Base-by-base conservation (phyloP, 2,113 vertebrate species). In the Rhea americana region DNA sequence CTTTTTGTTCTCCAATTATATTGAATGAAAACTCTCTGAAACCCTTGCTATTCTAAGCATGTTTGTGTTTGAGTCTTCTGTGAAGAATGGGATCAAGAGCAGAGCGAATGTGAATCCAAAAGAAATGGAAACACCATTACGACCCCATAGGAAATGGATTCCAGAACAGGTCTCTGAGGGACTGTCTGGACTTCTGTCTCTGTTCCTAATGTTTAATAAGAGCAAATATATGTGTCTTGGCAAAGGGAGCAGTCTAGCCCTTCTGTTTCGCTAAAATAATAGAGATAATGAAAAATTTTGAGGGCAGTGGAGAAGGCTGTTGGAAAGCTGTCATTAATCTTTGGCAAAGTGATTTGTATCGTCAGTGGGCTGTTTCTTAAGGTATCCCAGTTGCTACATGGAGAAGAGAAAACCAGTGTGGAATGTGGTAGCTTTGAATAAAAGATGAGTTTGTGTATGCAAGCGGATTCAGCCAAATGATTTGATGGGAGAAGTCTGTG, bases 191-290 rank as follows among this genome's bases (percentile, higher is more conserved):
- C 8, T 24, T 71, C 6, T 71, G 6, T 82, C 6, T 91, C 4
- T 74, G 37, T 82, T 63, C 7, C 32, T 62, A 5, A 11, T 32
- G 48, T 4, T 18, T 81, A 66, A 32, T 37, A 56, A 28, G 26
- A 79, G 30, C 71, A 91, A 89, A 87, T 22, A 2, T 6, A 6
- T 48, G 41, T 13, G 4, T 30, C 43, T 75, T 71, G 8, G 15
- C 9, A 63, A 84, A 47, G 13, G 21, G 81, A 84, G 30, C 5
- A 22, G 4, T 35, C 45, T 1, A 0, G 1, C 35, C 11, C 1
- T 48, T 80, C 32, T 70, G 8, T 73, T 92, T 83, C 71, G 25
- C 47, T 17, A 63, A 59, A 82, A 24, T 37, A 82, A 35, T 43
- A 68, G 5, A 16, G 15, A 21, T 47, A 79, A 61, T 51, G 9